Conservation (phyloP, 1,140 invertebrate species). For the Ephestia elutella region DNA sequence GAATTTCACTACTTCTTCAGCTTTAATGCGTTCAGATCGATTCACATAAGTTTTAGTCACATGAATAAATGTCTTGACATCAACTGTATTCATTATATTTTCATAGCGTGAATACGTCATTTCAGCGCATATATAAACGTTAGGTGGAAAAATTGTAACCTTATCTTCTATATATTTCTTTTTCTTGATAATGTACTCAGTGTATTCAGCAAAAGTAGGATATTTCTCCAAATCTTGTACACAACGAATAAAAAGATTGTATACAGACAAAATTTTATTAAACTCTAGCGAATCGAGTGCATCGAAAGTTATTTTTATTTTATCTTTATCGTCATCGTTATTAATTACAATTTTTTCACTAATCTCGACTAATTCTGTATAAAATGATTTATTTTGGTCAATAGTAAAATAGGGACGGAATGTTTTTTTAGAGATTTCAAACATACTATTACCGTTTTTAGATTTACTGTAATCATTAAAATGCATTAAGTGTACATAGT, state of each 20-base stretch:
- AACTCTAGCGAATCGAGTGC: conserved; percentile 22
- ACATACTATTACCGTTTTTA: background rate
- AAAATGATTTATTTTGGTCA: conserved; percentile 25
- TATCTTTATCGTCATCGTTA: conserved; percentile 23
- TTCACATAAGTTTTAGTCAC: conserved; percentile 15
- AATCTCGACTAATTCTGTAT: conserved; percentile 21
- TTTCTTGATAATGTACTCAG: conserved; percentile 25
- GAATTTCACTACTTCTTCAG: conserved; percentile 19
- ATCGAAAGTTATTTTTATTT: conserved; percentile 19
- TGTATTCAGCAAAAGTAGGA: conserved; percentile 24
- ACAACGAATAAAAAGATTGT: conserved; percentile 27
- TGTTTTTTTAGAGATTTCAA: conserved; percentile 27
- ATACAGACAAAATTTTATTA: conserved; percentile 22
- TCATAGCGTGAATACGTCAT: conserved; percentile 20
- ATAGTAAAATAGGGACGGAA: conserved; percentile 27
- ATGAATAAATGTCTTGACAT: conserved; percentile 21
- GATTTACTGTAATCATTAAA: conserved; percentile 5
- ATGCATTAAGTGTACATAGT: conserved; percentile 27
- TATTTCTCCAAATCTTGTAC: conserved; percentile 24
- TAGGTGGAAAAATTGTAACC: conserved; percentile 24
- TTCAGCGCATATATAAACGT: conserved; percentile 11
- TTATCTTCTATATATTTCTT: conserved; percentile 20
- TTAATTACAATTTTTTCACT: conserved; percentile 24
- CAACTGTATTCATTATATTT: conserved; percentile 11
- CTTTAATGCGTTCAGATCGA: conserved; percentile 22